These are phyloP conservation scores for Sarcophaga carnaria DNA, from an alignment of 2,888 invertebrate genomes.

Conservation along the genomic window DNA sequence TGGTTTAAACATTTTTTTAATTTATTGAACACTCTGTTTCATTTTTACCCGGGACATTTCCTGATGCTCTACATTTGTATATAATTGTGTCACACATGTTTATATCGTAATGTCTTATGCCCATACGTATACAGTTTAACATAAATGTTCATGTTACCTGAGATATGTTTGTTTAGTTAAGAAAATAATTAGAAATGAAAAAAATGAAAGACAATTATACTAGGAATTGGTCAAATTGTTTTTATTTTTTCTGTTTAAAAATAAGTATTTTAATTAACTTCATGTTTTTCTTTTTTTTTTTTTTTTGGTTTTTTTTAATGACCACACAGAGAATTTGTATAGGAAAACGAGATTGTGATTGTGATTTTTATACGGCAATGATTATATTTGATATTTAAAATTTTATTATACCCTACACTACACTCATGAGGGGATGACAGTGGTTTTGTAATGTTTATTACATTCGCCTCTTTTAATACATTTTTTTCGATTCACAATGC, in stretches of 20 bases:
- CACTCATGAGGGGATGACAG: no score
- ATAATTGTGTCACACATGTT: constrained; percentile 3
- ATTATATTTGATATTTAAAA: neutral
- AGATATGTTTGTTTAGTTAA: neutral
- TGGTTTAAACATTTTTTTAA: no score
- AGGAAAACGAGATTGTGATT: neutral
- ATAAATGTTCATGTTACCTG: constrained; percentile 25
- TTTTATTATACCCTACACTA: no score
- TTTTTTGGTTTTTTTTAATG: neutral
- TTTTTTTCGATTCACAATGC: no score
- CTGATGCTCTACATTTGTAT: neutral
- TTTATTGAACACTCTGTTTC: neutral
- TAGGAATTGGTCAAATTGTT: neutral
- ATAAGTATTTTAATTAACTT: constrained; percentile 44
- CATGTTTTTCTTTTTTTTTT: neutral
- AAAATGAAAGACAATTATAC: neutral
- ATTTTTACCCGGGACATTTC: neutral
- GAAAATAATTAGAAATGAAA: constrained; percentile 14
- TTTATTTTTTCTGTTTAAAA: constrained; percentile 11
- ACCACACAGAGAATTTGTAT: neutral
- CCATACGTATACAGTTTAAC: constrained; percentile 5
- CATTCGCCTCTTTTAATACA: no score
- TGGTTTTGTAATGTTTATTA: no score
- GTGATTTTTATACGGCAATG: neutral
- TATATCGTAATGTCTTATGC: neutral